Conservation (phyloP, 2,888 invertebrate genomes). For the Drosophila suboccidentalis region DNA sequence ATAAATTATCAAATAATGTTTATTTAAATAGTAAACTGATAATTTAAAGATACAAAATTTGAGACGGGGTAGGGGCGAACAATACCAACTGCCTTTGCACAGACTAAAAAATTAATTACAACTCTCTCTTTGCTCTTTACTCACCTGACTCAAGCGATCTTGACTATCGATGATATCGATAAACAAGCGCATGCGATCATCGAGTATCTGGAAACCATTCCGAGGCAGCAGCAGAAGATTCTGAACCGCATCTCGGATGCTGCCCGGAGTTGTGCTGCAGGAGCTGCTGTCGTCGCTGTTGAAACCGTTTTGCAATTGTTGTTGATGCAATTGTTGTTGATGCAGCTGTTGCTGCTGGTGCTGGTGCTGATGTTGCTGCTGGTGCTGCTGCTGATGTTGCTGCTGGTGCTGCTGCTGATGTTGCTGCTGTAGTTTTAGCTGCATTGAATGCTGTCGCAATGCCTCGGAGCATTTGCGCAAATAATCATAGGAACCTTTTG, state of each 20-base stretch:
- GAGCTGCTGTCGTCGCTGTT: conserved; percentile 84
- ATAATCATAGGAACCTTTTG: conserved; percentile 85
- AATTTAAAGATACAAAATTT: background rate
- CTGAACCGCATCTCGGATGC: conserved; percentile 90
- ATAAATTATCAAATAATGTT: background rate
- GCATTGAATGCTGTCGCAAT: conserved; percentile 84
- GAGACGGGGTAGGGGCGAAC: background rate
- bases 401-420: conserved; percentile 63
- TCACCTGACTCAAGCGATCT: conserved; percentile 93
- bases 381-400: conserved; percentile 78
- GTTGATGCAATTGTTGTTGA: conserved; percentile 82
- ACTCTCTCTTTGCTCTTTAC: conserved; percentile 21
- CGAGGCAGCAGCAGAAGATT: conserved; percentile 90
- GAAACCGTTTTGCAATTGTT: conserved; percentile 64
- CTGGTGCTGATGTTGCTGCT: no score
- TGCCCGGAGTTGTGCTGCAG: conserved; percentile 87
- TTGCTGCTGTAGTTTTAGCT: conserved; percentile 81
- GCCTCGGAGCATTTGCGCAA: conserved; percentile 85
- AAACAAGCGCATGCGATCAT: conserved; percentile 92
- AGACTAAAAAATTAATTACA: no score
- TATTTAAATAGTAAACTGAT: background rate
- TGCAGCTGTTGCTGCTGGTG: conserved; percentile 82
- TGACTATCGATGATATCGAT: conserved; percentile 94
- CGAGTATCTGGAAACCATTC: conserved; percentile 91
- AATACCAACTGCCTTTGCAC: conserved; percentile 43